Conservation (phyloP, 2,888 invertebrate genomes). For the Nasonia oneida region DNA sequence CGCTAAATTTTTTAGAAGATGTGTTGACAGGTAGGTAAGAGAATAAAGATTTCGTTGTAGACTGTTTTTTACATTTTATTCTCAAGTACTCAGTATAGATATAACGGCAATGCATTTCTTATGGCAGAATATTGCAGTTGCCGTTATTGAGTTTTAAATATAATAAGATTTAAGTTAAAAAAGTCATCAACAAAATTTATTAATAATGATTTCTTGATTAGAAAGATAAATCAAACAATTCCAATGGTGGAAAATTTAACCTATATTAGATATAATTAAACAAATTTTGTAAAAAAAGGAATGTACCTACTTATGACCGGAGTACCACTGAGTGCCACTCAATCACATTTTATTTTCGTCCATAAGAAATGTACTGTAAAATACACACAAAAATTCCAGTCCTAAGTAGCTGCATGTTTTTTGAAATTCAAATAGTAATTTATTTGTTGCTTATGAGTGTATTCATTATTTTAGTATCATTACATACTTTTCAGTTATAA, state of each 20-base stretch:
- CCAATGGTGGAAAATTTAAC: constrained; percentile 74
- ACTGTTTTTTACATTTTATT: constrained; percentile 64
- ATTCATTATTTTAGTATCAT: constrained; percentile 42
- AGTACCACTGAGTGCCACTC: constrained; percentile 64
- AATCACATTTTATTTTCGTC: constrained; percentile 60
- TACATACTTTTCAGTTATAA: constrained; percentile 19
- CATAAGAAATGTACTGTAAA: constrained; percentile 78
- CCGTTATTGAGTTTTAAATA: constrained; percentile 64
- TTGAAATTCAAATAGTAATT: constrained; percentile 52
- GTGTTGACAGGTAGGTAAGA: constrained; percentile 74
- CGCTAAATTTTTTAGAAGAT: constrained; percentile 41
- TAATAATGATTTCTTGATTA: constrained; percentile 23
- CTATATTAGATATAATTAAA: constrained; percentile 47
- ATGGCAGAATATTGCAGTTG: constrained; percentile 73
- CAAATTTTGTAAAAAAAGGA: constrained; percentile 56
- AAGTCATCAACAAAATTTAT: constrained; percentile 40
- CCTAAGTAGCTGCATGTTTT: constrained; percentile 77
- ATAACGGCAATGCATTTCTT: constrained; percentile 78
- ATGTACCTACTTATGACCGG: constrained; percentile 75
- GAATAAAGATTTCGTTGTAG: constrained; percentile 69
- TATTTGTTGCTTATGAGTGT: constrained; percentile 46
- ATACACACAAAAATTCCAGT: constrained; percentile 71
- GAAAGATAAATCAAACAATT: constrained; percentile 68
- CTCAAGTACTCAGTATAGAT: constrained; percentile 58
- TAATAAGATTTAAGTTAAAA: constrained; percentile 19